phyloP scores from a whole-genome alignment of 2,888 invertebrate genomes.

The Drosophila meridionalis region DNA sequence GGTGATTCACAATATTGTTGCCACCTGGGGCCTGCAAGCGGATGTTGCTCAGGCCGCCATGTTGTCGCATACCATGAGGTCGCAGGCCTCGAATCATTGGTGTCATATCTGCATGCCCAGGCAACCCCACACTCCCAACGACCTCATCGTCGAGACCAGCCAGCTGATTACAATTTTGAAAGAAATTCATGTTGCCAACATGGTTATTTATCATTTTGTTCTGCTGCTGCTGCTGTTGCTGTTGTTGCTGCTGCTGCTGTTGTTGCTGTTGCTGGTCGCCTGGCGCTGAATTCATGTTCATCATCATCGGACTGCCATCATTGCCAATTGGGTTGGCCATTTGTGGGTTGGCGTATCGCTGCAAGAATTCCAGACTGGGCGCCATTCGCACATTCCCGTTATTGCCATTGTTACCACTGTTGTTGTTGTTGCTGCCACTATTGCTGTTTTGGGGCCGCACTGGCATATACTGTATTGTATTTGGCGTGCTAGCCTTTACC shows the following conservation, averaged over 20 bases:
- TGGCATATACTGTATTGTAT: constrained; percentile 99
- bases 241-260: constrained; percentile 9
- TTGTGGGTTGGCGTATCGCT: constrained; percentile 93
- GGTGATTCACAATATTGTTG: constrained; percentile 47
- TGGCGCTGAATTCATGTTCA: constrained; percentile 52
- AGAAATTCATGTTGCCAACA: constrained; percentile 76
- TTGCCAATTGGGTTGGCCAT: constrained; percentile 83
- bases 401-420: constrained; percentile 86
- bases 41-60: constrained; percentile 65
- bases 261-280: constrained; percentile 54
- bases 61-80: constrained; percentile 86
- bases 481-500: constrained; percentile 98
- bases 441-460: constrained; percentile 92
- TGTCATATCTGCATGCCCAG: constrained; percentile 72
- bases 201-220: constrained; percentile 57
- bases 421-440: constrained; percentile 83
- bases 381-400: constrained; percentile 89
- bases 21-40: constrained; percentile 66
- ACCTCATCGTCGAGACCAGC: constrained; percentile 77
- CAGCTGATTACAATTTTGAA: constrained; percentile 83
- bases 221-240: constrained; percentile 39
- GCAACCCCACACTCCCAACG: constrained; percentile 50
- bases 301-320: constrained; percentile 45
- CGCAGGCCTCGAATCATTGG: constrained; percentile 86
- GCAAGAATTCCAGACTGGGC: constrained; percentile 95